Percentiles rank a stretch among this genome's conserved stretches.
Conservation (phyloP, 2,113 vertebrate genomes). For the Arvicanthis niloticus region DNA sequence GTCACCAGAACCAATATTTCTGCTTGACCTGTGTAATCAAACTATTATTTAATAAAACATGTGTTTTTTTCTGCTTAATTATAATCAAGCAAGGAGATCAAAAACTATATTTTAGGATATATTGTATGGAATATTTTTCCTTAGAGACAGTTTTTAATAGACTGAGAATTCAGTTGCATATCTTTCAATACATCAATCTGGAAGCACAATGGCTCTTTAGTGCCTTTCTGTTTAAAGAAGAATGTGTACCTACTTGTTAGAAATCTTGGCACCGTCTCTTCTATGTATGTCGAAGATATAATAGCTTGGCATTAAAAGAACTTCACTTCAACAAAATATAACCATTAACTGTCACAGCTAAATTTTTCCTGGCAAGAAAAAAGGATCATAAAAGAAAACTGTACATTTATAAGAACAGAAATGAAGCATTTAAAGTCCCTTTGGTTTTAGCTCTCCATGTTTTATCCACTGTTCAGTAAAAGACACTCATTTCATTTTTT, state of each 20-base stretch:
- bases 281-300: conserved; percentile 67
- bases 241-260: conserved; percentile 61
- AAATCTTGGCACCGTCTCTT: conserved; percentile 69
- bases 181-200: conserved; percentile 74
- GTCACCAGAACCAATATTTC: conserved; percentile 43
- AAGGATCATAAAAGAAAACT: background rate
- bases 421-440: conserved; percentile 74
- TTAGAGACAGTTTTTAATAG: conserved; percentile 42
- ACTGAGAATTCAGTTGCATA: conserved; percentile 73
- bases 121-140: background rate
- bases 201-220: conserved; percentile 73
- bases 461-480: conserved; percentile 62
- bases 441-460: conserved; percentile 67
- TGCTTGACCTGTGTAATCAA: conserved; percentile 49
- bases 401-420: conserved; percentile 37
- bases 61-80: conserved; percentile 41
- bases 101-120: conserved; percentile 59
- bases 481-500: conserved; percentile 47
- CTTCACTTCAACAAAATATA: conserved; percentile 75
- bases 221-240: conserved; percentile 68
- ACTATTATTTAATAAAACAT: conserved; percentile 60
- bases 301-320: conserved; percentile 68
- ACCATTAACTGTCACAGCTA: conserved; percentile 70
- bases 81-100: conserved; percentile 67
- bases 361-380: conserved; percentile 59